Percentiles rank a stretch among this genome's conserved stretches.
Evolutionary conservation across 2,113 vertebrate species (phyloP).

Genomic region (Nicator chloris): DNA sequence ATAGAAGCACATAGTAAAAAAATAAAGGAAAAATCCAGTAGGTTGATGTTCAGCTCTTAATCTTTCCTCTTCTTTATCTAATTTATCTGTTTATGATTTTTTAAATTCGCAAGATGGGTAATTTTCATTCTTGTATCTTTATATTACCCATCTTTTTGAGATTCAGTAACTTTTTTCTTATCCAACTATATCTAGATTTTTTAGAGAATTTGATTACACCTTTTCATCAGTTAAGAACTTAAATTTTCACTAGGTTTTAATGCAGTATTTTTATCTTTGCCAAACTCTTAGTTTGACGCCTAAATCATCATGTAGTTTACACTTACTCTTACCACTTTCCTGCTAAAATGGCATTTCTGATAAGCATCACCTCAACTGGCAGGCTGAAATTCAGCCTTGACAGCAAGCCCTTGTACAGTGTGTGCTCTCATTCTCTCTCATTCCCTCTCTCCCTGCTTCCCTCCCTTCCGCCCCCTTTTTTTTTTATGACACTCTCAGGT

Average conservation of each 20-base stretch:
- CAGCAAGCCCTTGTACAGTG: not conserved
- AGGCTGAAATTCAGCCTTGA: constrained; percentile 45
- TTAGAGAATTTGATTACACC: constrained; percentile 4
- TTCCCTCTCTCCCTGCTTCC: not conserved
- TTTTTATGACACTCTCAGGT: not conserved
- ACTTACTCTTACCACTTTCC: constrained; percentile 47
- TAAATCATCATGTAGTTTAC: constrained; percentile 20
- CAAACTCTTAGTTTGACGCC: constrained; percentile 48
- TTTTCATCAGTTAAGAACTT: constrained; percentile 1
- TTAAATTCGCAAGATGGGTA: not conserved
- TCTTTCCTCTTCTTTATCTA: not conserved
- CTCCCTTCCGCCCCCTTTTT: too few relatives aligned
- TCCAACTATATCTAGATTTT: not conserved
- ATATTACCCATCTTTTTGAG: not conserved
- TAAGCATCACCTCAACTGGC: constrained; percentile 47
- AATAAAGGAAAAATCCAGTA: not conserved
- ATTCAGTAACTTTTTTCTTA: not conserved
- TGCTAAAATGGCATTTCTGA: constrained; percentile 46
- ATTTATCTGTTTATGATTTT: not conserved
- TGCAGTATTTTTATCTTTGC: constrained; percentile 37
- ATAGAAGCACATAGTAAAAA: not conserved
- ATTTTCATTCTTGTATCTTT: not conserved
- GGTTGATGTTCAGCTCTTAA: not conserved
- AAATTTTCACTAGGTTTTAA: constrained; percentile 22
- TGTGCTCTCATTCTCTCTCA: not conserved